phyloP scores from a whole-genome alignment of 2,797 vertebrate species.

The Amniataba percoides region DNA sequence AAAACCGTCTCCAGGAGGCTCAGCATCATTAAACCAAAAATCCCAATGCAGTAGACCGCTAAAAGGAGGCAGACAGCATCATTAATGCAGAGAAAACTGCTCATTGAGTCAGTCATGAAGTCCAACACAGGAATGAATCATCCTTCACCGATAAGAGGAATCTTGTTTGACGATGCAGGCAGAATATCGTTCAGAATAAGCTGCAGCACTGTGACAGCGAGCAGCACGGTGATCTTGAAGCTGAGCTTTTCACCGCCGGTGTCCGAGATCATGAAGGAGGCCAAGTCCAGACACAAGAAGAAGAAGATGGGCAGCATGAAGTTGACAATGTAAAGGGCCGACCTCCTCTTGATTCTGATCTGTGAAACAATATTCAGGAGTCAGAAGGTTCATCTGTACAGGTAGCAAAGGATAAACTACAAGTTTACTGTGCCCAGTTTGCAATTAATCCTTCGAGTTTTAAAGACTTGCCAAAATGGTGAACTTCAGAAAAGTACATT shows the following conservation, averaged over 20 bases:
- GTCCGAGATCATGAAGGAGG: conserved; percentile 81
- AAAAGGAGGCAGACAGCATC: not conserved
- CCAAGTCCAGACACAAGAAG: conserved; percentile 85
- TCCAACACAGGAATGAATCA: not conserved
- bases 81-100: not conserved
- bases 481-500: too few species aligned
- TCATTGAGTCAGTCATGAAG: not conserved
- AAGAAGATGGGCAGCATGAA: conserved; percentile 66
- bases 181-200: conserved; percentile 87
- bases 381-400: not conserved
- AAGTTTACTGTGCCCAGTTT: too few species aligned
- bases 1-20: conserved; percentile 84
- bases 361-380: not conserved
- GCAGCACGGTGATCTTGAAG: conserved; percentile 87
- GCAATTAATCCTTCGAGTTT: too few species aligned
- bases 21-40: conserved; percentile 83
- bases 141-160: conserved; percentile 85
- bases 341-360: conserved; percentile 58
- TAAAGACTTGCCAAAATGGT: too few species aligned
- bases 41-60: conserved; percentile 84
- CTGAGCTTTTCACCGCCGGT: conserved; percentile 80
- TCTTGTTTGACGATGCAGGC: conserved; percentile 80
- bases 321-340: conserved; percentile 61
- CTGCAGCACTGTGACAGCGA: conserved; percentile 86
- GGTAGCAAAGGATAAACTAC: not conserved